Evolutionary conservation across 1,140 invertebrate genomes (phyloP).

Genomic region (Drosophila grimshawi): DNA sequence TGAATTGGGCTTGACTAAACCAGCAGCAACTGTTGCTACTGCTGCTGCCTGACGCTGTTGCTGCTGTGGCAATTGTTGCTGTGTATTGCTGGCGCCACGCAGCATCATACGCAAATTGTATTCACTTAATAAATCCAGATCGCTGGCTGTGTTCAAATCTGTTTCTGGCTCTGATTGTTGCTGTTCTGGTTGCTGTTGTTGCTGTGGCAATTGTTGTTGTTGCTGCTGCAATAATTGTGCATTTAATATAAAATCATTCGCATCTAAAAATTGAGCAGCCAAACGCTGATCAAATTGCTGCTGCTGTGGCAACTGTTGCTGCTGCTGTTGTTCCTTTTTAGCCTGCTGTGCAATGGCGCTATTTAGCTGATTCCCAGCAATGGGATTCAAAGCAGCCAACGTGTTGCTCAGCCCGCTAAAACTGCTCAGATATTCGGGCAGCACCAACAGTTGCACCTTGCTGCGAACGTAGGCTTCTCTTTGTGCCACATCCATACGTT

Average conservation of each 20-base stretch:
- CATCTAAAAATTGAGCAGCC: slow-evolving; percentile 72
- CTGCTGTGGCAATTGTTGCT: neutral
- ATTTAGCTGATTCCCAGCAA: slow-evolving; percentile 66
- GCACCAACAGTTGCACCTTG: slow-evolving; percentile 85
- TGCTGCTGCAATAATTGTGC: slow-evolving; percentile 82
- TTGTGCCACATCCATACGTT: slow-evolving; percentile 86
- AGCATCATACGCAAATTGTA: slow-evolving; percentile 77
- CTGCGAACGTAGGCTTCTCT: slow-evolving; percentile 87
- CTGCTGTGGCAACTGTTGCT: slow-evolving; percentile 66
- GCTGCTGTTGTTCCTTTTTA: slow-evolving; percentile 66
- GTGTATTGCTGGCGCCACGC: slow-evolving; percentile 33
- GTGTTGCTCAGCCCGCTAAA: slow-evolving; percentile 68
- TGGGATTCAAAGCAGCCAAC: slow-evolving; percentile 61
- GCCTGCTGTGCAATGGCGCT: slow-evolving; percentile 62
- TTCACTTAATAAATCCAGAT: slow-evolving; percentile 70
- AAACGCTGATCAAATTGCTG: slow-evolving; percentile 23
- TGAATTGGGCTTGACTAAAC: slow-evolving; percentile 23
- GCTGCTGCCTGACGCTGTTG: slow-evolving; percentile 23
- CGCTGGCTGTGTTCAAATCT: slow-evolving; percentile 34
- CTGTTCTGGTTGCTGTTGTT: slow-evolving; percentile 68
- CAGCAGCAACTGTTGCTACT: slow-evolving; percentile 17
- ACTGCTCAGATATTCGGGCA: slow-evolving; percentile 84
- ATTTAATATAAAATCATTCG: slow-evolving; percentile 73
- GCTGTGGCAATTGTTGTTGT: slow-evolving; percentile 75
- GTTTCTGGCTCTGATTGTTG: slow-evolving; percentile 5